These are phyloP conservation scores for Papilio machaon DNA, from an alignment of 1,140 invertebrate species.

Conservation along the genomic window DNA sequence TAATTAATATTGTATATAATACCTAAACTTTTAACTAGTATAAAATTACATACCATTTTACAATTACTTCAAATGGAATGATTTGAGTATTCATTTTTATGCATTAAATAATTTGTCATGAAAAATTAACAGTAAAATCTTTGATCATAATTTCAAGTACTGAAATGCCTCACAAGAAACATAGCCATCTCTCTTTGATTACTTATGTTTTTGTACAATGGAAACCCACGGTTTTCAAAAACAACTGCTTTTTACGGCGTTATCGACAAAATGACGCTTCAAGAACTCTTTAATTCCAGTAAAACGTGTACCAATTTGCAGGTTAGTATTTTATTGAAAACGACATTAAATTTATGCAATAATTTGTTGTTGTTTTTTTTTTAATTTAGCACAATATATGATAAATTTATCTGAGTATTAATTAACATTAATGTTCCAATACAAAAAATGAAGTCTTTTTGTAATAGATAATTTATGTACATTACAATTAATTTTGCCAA, in stretches of 20 bases:
- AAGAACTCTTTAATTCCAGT: too few species aligned
- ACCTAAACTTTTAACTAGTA: slow-evolving; percentile 61
- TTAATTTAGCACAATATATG: neutral
- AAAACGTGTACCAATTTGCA: too few species aligned
- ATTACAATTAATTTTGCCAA: slow-evolving; percentile 31
- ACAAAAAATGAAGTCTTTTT: slow-evolving; percentile 15
- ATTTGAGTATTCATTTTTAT: slow-evolving; percentile 58
- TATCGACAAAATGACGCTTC: too few species aligned
- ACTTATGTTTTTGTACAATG: too few species aligned
- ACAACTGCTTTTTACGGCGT: too few species aligned
- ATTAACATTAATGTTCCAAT: slow-evolving; percentile 13
- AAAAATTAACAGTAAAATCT: slow-evolving; percentile 21
- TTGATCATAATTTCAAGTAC: neutral
- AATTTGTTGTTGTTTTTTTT: neutral
- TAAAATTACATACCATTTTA: slow-evolving; percentile 53
- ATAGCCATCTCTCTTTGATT: neutral
- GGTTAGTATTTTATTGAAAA: too few species aligned
- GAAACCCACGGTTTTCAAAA: too few species aligned
- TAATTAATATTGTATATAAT: slow-evolving; percentile 58
- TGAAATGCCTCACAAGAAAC: neutral
- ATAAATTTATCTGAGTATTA: slow-evolving; percentile 7
- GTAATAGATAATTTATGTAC: neutral
- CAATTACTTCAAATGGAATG: slow-evolving; percentile 53
- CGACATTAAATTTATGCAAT: neutral
- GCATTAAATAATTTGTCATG: slow-evolving; percentile 49